Percentiles rank a stretch among this genome's conserved stretches.
phyloP scores from a whole-genome alignment of 1,140 invertebrate species.

The Mamestra configurata region DNA sequence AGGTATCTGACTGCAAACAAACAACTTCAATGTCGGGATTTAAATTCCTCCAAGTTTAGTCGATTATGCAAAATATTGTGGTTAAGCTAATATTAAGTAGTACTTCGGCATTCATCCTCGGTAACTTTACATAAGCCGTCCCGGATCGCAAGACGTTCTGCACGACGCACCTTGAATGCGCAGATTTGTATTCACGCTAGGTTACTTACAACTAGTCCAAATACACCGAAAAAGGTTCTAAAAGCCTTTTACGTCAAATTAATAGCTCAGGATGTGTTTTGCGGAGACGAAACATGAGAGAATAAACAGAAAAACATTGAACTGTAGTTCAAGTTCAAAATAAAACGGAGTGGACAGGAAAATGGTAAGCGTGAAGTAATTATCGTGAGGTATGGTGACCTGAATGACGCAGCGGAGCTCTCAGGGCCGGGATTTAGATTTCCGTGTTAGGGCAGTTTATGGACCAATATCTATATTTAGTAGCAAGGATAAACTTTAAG shows the following conservation, averaged over 20 bases:
- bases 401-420: background rate
- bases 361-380: background rate
- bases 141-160: background rate
- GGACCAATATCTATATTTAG: too few species aligned
- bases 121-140: slow-evolving; percentile 4
- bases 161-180: background rate
- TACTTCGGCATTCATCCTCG: background rate
- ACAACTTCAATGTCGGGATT: background rate
- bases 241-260: background rate
- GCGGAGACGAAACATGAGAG: background rate
- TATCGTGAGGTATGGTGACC: background rate
- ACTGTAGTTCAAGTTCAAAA: slow-evolving; percentile 40
- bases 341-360: slow-evolving; percentile 15
- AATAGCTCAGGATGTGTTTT: slow-evolving; percentile 11
- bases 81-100: slow-evolving; percentile 11
- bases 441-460: slow-evolving; percentile 10
- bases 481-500: too few species aligned
- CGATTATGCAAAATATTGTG: background rate
- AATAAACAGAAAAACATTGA: slow-evolving; percentile 1
- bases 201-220: background rate
- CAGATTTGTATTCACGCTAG: background rate
- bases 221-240: background rate
- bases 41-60: background rate
- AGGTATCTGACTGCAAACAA: too few species aligned
- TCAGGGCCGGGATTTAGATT: background rate